These are phyloP conservation scores for Spilarctia lutea DNA, from an alignment of 2,888 invertebrate genomes.

Conservation along the genomic window DNA sequence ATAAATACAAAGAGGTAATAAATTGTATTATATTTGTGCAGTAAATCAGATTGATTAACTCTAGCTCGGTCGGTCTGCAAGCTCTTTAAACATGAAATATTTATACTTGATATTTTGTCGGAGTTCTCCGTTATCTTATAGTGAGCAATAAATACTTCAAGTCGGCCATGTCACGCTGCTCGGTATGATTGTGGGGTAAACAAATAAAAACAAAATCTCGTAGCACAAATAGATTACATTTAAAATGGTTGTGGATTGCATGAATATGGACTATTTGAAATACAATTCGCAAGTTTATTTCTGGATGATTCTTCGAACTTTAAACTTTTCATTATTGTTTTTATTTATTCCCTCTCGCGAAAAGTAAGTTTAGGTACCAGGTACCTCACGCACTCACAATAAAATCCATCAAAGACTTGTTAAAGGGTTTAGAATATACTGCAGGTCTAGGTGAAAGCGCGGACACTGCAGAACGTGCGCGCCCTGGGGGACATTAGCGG, in stretches of 20 bases:
- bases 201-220: constrained; percentile 43
- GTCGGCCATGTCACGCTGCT: constrained; percentile 43
- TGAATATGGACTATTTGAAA: neutral
- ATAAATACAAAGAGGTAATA: neutral
- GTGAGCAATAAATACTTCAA: constrained; percentile 70
- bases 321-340: neutral
- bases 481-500: no score
- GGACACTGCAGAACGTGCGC: no score
- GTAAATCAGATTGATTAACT: neutral
- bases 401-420: neutral
- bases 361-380: no score
- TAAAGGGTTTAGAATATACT: no score
- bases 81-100: constrained; percentile 61
- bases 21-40: neutral
- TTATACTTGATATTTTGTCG: constrained; percentile 63
- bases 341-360: no score
- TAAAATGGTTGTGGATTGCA: constrained; percentile 5
- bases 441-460: no score
- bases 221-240: constrained; percentile 34
- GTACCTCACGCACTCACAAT: neutral
- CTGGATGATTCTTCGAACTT: neutral
- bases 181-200: constrained; percentile 43
- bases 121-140: constrained; percentile 63
- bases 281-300: neutral
- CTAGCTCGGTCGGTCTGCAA: constrained; percentile 7